phyloP scores from a whole-genome alignment of 1,140 invertebrate species.

The Drosophila nasuta region DNA sequence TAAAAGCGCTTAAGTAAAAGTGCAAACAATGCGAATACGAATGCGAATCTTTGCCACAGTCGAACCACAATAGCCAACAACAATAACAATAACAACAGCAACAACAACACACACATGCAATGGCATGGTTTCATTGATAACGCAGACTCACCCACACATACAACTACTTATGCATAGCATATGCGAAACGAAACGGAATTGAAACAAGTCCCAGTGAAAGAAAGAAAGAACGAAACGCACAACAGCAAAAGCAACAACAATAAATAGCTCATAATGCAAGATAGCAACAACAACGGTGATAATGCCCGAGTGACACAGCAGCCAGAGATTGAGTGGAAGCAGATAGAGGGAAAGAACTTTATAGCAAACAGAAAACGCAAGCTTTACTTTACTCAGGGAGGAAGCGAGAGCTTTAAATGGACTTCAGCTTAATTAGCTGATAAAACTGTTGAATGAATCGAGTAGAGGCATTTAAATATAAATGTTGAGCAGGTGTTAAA shows the following conservation, averaged over 20 bases:
- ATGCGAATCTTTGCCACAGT: conserved; percentile 32
- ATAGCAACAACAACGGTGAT: conserved; percentile 60
- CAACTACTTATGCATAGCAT: conserved; percentile 5
- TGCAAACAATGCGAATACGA: conserved; percentile 74
- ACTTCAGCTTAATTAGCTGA: conserved; percentile 44
- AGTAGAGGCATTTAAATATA: not conserved
- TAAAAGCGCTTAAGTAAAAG: conserved; percentile 72
- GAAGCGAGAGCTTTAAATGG: not conserved
- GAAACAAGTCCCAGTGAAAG: conserved; percentile 70
- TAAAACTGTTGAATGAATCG: conserved; percentile 25
- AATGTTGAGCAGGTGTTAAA: conserved; percentile 5
- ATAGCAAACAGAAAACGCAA: conserved; percentile 11
- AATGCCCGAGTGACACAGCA: conserved; percentile 25
- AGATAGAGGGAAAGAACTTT: conserved; percentile 24
- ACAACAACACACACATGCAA: conserved; percentile 29
- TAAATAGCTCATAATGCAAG: conserved; percentile 59
- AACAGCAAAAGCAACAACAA: conserved; percentile 26
- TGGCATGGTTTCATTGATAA: conserved; percentile 71
- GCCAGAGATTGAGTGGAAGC: conserved; percentile 9
- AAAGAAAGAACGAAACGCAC: conserved; percentile 35
- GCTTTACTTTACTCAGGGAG: conserved; percentile 2
- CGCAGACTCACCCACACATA: conserved; percentile 45
- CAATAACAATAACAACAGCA: conserved; percentile 24
- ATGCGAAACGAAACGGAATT: conserved; percentile 61
- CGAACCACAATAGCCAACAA: conserved; percentile 26